Evolutionary conservation across 1,140 invertebrate species (phyloP).

Genomic region (Nebria ingens): DNA sequence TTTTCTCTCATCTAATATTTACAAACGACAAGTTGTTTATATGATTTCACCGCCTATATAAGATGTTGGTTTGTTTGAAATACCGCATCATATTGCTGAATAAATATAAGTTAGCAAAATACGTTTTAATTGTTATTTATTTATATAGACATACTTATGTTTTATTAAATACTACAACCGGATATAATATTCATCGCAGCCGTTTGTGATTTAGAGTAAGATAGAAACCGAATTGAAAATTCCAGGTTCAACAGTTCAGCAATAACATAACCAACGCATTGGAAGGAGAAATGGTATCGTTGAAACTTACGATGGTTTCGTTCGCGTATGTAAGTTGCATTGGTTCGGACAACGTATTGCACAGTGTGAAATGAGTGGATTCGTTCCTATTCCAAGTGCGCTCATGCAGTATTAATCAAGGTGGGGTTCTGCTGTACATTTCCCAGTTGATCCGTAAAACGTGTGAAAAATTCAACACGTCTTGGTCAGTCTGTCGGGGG

Average conservation of each 20-base stretch:
- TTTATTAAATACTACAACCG: too few species aligned
- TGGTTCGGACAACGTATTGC: not conserved
- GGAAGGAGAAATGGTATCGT: not conserved
- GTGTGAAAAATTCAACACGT: not conserved
- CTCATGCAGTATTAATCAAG: not conserved
- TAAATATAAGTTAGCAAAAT: too few species aligned
- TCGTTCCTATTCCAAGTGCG: not conserved
- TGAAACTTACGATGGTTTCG: not conserved
- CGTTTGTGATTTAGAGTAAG: too few species aligned
- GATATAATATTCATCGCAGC: too few species aligned
- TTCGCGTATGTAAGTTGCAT: too few species aligned
- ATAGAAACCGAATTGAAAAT: not conserved
- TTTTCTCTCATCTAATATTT: not conserved
- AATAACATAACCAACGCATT: not conserved
- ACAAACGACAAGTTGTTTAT: not conserved
- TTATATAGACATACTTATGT: too few species aligned
- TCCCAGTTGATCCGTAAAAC: not conserved
- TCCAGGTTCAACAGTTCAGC: not conserved
- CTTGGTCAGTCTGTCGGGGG: not conserved
- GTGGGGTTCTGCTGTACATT: not conserved
- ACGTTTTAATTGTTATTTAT: too few species aligned
- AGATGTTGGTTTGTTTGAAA: too few species aligned
- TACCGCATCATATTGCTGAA: too few species aligned
- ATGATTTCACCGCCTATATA: too few species aligned
- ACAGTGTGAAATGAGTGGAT: not conserved